Evolutionary conservation across 2,797 vertebrate species (phyloP), one percentile per base, ranked within the genome.

Genomic region (Phataginus tricuspis): DNA sequence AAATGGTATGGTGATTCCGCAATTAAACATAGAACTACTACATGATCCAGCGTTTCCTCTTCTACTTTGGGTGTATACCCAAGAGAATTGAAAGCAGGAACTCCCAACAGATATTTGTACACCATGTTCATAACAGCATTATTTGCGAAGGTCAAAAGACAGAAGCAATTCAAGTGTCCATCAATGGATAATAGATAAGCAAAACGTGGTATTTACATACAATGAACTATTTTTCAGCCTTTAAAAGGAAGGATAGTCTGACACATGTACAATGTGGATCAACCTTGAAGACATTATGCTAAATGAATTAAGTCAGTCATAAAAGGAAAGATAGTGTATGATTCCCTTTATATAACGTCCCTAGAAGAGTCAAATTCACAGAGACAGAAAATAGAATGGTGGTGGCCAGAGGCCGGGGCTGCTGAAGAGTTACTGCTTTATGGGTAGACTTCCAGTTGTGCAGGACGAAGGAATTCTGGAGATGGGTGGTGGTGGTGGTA

Each of bases 191-290:
- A 61, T 4, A 91, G 31, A 74, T 74, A 74, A 82, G 19, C 78
- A 83, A 87, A 89, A 51, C 27, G 25, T 68, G 37, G 14, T 49
- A 25, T 77, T n/a, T 71, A 42, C 15, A 1, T 45, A 86, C 42
- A 75, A 37, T 51, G 55, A 23, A 71, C 77, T 93, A 64, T 59
- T 51, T 80, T 37, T 57, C n/a, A 75, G 12, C 31, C 25, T 61
- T 92, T 14, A 23, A 79, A 89, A 92, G 51, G 51, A 75, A 96
- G 45, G 57, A 16, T 78, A 71, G 69, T 87, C 55, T 86, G 49
- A 78, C n/a, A 83, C 23, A 31, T 37, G 51, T 29, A 64, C 61
- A 63, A 85, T 11, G 27, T 11, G 15, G 49, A 15, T 87, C 34
- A 90, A 37, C 51, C 31, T 61, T 19, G 49, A 96, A 29, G 85